phyloP scores from a whole-genome alignment of 1,140 invertebrate species.

The Trichoplusia ni region DNA sequence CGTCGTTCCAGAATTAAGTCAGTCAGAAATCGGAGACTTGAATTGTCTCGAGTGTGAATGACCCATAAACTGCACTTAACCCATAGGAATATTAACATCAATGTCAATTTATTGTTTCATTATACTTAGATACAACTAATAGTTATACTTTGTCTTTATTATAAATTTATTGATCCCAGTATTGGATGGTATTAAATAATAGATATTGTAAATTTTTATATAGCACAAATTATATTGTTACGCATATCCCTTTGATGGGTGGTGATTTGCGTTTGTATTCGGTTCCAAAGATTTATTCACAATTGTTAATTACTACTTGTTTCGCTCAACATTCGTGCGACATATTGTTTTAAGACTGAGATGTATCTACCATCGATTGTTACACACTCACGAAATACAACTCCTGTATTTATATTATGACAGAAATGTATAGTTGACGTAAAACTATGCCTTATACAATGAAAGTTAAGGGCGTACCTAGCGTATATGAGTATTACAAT shows the following conservation, averaged over 20 bases:
- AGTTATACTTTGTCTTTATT: neutral
- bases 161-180: slow-evolving; percentile 14
- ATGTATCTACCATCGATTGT: no score
- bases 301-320: slow-evolving; percentile 18
- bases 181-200: slow-evolving; percentile 17
- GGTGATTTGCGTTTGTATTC: slow-evolving; percentile 8
- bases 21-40: no score
- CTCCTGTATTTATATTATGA: slow-evolving; percentile 8
- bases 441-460: slow-evolving; percentile 27
- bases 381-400: slow-evolving; percentile 22
- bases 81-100: no score
- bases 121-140: slow-evolving; percentile 2
- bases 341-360: slow-evolving; percentile 29
- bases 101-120: no score
- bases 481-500: slow-evolving; percentile 23
- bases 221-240: slow-evolving; percentile 32
- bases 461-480: slow-evolving; percentile 2
- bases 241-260: neutral
- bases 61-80: no score
- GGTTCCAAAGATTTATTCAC: slow-evolving; percentile 28
- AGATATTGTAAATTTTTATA: slow-evolving; percentile 29
- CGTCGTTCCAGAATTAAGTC: no score
- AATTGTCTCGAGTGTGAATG: no score
- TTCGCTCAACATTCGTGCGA: slow-evolving; percentile 3
- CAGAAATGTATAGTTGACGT: slow-evolving; percentile 21